Evolutionary conservation across 1,140 invertebrate genomes (phyloP), one percentile per base, ranked within the genome.

Genomic region (Lasaia peninsularis): DNA sequence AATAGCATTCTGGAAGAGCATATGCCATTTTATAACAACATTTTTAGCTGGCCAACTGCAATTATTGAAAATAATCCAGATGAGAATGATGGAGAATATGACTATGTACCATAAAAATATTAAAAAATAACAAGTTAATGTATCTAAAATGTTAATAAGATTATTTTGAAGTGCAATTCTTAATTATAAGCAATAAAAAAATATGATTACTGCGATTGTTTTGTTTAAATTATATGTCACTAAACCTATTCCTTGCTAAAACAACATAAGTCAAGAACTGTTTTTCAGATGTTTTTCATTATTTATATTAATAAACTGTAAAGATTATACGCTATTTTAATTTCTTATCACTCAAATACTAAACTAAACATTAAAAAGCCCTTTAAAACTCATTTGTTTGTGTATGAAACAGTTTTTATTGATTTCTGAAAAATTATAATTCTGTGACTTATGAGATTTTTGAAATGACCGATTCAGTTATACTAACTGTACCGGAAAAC

Each of bases 1-100:
- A 20, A 59, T 59, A 62, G 56, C 57, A 66, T 56, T 62, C 57
- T 66, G 52, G 14, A 61, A 61, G 59, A 65, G 48, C 63, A 62
- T 57, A 65, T 65, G 58, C 48, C 52, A 53, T 58, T 62, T 66
- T 58, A 55, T 62, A 60, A 60, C 57, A 60, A 57, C 40, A 62
- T 60, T 62, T 66, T 62, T 52, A 62, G 60, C 63, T 65, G 63
- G 54, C 49, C 37, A 53, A 62, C 56, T 58, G 48, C 34, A 63
- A 63, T 33, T 63, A 11, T 63, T 63, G 35, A 56, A 63, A 10
- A 64, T 57, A 60, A 64, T 64, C 50, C 21, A 60, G 51, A 58
- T 60, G 54, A 54, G 32, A 56, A 64, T 64, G 52, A 60, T 64
- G 57, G 57, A 56, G 56, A 60, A 64, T 64, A 60, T 64, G 57